Conservation (phyloP, 2,888 invertebrate species). For the Stenolophus ochropezus region DNA sequence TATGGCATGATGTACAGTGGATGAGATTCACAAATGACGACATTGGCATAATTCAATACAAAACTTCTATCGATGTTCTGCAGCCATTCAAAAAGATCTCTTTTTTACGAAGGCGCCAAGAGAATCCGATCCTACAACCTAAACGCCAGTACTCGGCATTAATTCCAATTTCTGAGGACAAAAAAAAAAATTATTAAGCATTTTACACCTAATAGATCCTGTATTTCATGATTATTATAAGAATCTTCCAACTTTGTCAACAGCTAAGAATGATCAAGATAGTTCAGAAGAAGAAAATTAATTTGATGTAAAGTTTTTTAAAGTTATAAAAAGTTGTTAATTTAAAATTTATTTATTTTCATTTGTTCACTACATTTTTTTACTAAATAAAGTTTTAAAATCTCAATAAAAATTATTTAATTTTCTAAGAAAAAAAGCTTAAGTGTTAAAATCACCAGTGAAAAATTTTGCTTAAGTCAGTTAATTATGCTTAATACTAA, state of each 20-base stretch:
- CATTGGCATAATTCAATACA: background rate
- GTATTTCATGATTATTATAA: background rate
- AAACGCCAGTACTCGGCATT: background rate
- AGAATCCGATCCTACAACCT: background rate
- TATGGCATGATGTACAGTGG: background rate
- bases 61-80: background rate
- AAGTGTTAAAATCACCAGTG: background rate
- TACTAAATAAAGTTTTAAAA: too few relatives aligned
- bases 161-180: background rate
- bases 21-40: background rate
- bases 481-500: background rate
- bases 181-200: background rate
- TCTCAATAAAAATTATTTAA: background rate
- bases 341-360: background rate
- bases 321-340: background rate
- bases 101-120: background rate
- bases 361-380: too few relatives aligned
- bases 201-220: background rate
- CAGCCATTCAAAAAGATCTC: background rate
- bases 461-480: background rate
- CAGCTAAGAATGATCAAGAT: too few relatives aligned
- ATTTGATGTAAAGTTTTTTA: background rate
- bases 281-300: background rate
- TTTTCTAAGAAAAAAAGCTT: background rate
- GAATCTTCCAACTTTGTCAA: background rate